Evolutionary conservation across 2,113 vertebrate species (phyloP).

Genomic region (Ardeotis arabs): DNA sequence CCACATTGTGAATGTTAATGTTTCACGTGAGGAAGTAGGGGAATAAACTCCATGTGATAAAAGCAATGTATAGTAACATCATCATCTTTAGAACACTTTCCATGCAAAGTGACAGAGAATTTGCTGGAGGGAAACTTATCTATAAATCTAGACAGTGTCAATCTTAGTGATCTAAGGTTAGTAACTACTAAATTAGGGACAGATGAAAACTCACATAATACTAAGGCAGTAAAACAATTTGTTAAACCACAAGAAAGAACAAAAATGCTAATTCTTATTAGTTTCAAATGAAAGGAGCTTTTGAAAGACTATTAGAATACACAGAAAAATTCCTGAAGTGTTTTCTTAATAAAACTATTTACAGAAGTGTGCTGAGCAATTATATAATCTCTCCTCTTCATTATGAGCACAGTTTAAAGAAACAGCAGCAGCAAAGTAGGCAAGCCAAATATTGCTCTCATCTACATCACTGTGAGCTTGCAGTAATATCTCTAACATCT

Average conservation of each 20-base stretch:
- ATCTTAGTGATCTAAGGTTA: neutral
- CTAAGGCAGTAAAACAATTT: neutral
- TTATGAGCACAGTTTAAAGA: neutral
- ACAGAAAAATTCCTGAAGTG: neutral
- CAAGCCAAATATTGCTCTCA: neutral
- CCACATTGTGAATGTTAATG: neutral
- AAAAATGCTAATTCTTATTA: neutral
- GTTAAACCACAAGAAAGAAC: neutral
- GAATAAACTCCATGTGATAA: neutral
- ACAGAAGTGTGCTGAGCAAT: neutral
- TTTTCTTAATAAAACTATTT: neutral
- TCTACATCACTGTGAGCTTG: neutral
- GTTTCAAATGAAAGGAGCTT: conserved; percentile 1
- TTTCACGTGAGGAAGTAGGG: neutral
- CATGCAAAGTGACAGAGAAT: neutral
- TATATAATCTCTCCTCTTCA: neutral
- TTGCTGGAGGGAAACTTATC: neutral
- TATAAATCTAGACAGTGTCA: neutral
- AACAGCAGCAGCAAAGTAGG: neutral
- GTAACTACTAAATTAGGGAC: neutral
- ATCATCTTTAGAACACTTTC: neutral
- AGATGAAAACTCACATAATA: neutral
- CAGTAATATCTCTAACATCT: neutral
- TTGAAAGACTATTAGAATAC: neutral
- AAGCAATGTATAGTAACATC: neutral